Evolutionary conservation across 1,140 invertebrate species (phyloP).

Genomic region (Charaxes varanes): DNA sequence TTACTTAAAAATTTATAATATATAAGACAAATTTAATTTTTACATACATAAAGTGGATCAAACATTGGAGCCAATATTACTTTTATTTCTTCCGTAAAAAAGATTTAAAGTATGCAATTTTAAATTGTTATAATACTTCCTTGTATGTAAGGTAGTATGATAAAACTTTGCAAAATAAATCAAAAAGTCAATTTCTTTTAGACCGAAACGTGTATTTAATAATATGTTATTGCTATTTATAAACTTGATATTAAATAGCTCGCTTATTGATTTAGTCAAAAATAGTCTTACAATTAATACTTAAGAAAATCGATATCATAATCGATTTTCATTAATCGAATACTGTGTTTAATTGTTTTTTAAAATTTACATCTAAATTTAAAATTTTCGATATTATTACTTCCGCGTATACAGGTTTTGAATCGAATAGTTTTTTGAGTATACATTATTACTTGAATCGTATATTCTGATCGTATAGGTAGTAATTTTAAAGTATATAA

Average conservation of each 20-base stretch:
- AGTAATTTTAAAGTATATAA: constrained; percentile 1
- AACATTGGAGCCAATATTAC: too few species aligned
- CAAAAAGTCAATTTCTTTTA: too few species aligned
- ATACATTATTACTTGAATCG: constrained; percentile 44
- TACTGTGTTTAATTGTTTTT: constrained; percentile 22
- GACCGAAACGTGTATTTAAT: too few species aligned
- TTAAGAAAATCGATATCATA: constrained; percentile 18
- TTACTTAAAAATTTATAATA: too few species aligned
- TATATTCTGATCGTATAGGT: constrained; percentile 24
- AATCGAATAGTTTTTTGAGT: constrained; percentile 43
- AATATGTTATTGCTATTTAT: constrained; percentile 5
- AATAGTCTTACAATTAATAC: constrained; percentile 15
- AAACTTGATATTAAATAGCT: constrained; percentile 4
- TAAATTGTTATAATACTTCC: too few species aligned
- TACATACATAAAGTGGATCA: too few species aligned
- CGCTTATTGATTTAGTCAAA: constrained; percentile 6
- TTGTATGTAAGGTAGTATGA: too few species aligned
- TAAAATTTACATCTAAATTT: constrained; percentile 45
- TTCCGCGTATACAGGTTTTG: constrained; percentile 56
- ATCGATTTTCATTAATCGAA: constrained; percentile 21
- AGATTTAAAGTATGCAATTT: too few species aligned
- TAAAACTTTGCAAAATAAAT: not conserved
- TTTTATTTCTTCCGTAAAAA: too few species aligned
- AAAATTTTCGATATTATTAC: constrained; percentile 32
- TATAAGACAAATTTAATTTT: too few species aligned